Evolutionary conservation across 2,888 invertebrate species (phyloP), one percentile per base, ranked within the genome.

Genomic region (Petrophora chlorosata): DNA sequence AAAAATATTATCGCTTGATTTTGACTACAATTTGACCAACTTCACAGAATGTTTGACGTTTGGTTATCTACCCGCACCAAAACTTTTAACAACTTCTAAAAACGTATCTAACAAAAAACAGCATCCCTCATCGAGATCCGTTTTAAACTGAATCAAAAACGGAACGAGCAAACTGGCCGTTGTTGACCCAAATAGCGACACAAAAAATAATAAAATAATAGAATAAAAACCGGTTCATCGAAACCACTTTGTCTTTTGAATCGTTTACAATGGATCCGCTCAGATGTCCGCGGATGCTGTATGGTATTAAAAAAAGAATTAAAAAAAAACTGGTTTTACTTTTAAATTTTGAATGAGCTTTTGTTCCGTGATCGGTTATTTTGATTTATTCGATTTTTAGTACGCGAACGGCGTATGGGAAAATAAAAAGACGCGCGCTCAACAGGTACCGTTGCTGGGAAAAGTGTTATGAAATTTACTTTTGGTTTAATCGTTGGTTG

Each of bases 371-470:
- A 88, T 88, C 87, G 86, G 86, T 83, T 86, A 83, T 88, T 87
- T 86, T 90, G 87, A 89, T 89, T 89, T 90, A 89, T 89, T 85
- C 83, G 82, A 85, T 89, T 88, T 90, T 88, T 87, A 84, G 82
- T 76, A 65, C 74, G 75, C 79, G 77, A 70, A 63, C 73, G 67
- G 73, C 69, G 78, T 76, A 69, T 73, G 77, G 69, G 78, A 75
- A 67, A 65, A 81, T 80, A 85, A 88, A 88, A 85, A 85, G 84
- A 81, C 73, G 64, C 67, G 67, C 67, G 77, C 63, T 88, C 89
- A 90, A 88, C 89, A 89, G 88, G 89, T 89, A 88, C 79, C 60
- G 73, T 60, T 58, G 65, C 2, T 57, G 5, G n/a, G 49, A 66
- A 62, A 80, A 78, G 73, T 71, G 71, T 46, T 66, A 7, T 5